Conservation (phyloP, 53 echinoderm and acorn worm genomes). For the Paracentrotus lividus region DNA sequence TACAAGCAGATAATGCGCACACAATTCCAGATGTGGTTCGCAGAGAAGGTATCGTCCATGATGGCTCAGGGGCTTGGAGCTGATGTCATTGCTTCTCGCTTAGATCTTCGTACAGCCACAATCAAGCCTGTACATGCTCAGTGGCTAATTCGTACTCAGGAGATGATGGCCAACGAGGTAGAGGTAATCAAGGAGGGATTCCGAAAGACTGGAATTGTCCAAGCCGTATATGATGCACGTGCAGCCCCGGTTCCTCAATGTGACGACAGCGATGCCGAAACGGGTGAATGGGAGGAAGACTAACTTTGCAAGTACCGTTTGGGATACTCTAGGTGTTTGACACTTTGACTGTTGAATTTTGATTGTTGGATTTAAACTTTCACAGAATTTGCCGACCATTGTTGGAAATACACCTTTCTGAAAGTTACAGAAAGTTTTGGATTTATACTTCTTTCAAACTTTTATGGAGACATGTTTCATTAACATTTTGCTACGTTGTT, state of each 20-base stretch:
- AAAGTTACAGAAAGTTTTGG: no score
- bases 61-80: conserved; percentile 45
- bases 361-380: no score
- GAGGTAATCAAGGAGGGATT: conserved; percentile 66
- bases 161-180: conserved; percentile 23
- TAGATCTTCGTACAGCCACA: conserved; percentile 50
- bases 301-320: background rate
- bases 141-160: conserved; percentile 57
- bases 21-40: conserved; percentile 69
- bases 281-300: conserved; percentile 60
- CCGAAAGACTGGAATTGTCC: conserved; percentile 59
- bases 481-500: no score
- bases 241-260: conserved; percentile 40
- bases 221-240: conserved; percentile 61
- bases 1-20: conserved; percentile 67
- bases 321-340: background rate
- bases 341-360: background rate
- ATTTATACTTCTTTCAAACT: background rate
- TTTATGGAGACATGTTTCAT: background rate
- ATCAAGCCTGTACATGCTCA: conserved; percentile 71
- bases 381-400: no score
- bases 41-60: conserved; percentile 39
- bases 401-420: no score
- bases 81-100: conserved; percentile 41
- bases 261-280: conserved; percentile 67